These are phyloP conservation scores for Myzus persicae DNA, from an alignment of 1,140 invertebrate species.

Conservation along the genomic window DNA sequence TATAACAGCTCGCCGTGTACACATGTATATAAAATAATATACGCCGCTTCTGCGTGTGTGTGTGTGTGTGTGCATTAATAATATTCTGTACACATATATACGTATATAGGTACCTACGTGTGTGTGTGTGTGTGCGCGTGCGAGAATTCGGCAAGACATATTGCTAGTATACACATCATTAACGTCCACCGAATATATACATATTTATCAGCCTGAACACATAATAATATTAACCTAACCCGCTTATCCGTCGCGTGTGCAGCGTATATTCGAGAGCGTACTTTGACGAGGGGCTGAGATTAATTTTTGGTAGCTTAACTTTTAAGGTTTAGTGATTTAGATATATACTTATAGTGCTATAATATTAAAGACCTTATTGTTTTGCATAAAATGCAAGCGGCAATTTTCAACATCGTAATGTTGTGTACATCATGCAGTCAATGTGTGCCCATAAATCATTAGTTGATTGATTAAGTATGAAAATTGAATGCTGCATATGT, in stretches of 20 bases:
- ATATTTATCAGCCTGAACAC: neutral
- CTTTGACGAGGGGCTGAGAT: neutral
- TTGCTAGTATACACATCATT: conserved; percentile 1
- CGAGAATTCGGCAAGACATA: neutral
- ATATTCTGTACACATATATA: neutral
- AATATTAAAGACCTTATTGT: too few species aligned
- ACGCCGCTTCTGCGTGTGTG: neutral
- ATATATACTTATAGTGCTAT: neutral
- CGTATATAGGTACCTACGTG: neutral
- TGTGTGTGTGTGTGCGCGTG: neutral
- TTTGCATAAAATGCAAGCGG: too few species aligned
- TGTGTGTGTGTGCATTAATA: too few species aligned
- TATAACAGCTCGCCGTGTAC: neutral
- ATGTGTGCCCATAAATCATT: too few species aligned
- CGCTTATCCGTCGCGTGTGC: neutral
- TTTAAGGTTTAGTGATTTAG: too few species aligned
- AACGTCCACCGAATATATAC: neutral
- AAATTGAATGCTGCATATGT: too few species aligned
- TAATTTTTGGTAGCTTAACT: neutral
- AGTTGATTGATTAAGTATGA: too few species aligned
- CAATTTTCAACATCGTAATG: too few species aligned
- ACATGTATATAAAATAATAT: neutral
- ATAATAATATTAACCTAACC: neutral
- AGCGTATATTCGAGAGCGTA: neutral
- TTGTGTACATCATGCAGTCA: too few species aligned